phyloP scores from a whole-genome alignment of 2,888 invertebrate species.

The Rhopalosiphum nymphaeae region DNA sequence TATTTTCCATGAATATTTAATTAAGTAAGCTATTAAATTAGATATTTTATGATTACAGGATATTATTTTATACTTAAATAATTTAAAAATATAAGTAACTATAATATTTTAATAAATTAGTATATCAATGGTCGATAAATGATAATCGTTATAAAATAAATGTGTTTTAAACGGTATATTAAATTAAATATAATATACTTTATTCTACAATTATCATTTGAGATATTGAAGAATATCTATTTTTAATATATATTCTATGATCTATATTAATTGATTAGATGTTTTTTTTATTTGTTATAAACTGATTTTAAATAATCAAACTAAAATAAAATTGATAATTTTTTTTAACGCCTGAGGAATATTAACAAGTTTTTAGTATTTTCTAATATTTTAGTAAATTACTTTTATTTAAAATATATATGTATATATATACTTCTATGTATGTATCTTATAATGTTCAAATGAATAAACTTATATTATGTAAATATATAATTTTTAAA shows the following conservation, averaged over 20 bases:
- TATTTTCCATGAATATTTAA: background rate
- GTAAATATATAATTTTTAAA: too few relatives aligned
- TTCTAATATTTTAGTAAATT: background rate
- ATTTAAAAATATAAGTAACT: background rate
- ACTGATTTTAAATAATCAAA: background rate
- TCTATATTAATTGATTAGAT: background rate
- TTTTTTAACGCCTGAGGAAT: background rate
- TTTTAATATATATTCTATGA: background rate
- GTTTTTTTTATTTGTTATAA: background rate
- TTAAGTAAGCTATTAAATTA: background rate
- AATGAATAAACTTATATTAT: too few relatives aligned
- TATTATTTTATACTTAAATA: background rate
- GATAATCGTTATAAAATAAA: background rate
- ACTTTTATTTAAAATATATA: background rate
- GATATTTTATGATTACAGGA: background rate
- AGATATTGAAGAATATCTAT: background rate
- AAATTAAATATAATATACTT: background rate
- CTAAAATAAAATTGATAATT: background rate
- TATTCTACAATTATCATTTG: background rate
- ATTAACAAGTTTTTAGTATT: background rate
- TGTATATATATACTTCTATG: background rate
- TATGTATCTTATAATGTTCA: too few relatives aligned
- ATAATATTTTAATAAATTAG: background rate
- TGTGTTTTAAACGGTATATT: background rate
- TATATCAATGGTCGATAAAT: background rate